phyloP scores from a whole-genome alignment of 2,797 vertebrate species.

The Lepidocolaptes lacrymiger region DNA sequence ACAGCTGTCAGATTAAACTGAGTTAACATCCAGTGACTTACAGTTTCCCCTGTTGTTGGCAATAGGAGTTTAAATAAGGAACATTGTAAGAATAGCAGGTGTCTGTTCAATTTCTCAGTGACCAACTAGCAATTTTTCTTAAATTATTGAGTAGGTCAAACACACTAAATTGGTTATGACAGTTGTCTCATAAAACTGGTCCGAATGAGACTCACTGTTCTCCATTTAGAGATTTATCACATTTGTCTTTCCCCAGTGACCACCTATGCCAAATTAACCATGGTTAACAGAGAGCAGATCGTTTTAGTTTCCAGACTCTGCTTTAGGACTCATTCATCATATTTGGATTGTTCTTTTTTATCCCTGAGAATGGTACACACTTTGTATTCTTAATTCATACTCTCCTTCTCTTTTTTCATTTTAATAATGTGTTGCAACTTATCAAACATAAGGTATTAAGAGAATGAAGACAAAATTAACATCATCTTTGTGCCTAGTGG shows the following conservation, averaged over 20 bases:
- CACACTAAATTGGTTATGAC: background rate
- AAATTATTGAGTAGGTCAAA: background rate
- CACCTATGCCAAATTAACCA: background rate
- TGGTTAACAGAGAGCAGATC: background rate
- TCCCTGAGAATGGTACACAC: background rate
- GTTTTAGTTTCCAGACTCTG: background rate
- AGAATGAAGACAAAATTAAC: background rate
- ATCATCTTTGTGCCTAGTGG: background rate
- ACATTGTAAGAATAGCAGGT: background rate
- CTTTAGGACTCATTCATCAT: background rate
- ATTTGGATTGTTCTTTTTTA: background rate
- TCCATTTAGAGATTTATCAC: background rate
- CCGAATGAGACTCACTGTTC: background rate
- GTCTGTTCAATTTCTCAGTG: background rate
- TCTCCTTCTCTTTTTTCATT: background rate
- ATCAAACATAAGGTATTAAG: background rate
- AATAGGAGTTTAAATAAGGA: background rate
- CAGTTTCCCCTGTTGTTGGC: background rate
- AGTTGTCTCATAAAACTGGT: background rate
- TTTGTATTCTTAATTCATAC: background rate
- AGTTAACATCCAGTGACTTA: background rate
- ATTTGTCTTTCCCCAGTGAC: background rate
- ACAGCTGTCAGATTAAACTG: background rate
- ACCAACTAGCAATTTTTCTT: background rate
- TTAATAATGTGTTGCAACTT: accelerated